Evolutionary conservation across 2,888 invertebrate genomes (phyloP), one percentile per base, ranked within the genome.

Genomic region (Crossocerus cetratus): DNA sequence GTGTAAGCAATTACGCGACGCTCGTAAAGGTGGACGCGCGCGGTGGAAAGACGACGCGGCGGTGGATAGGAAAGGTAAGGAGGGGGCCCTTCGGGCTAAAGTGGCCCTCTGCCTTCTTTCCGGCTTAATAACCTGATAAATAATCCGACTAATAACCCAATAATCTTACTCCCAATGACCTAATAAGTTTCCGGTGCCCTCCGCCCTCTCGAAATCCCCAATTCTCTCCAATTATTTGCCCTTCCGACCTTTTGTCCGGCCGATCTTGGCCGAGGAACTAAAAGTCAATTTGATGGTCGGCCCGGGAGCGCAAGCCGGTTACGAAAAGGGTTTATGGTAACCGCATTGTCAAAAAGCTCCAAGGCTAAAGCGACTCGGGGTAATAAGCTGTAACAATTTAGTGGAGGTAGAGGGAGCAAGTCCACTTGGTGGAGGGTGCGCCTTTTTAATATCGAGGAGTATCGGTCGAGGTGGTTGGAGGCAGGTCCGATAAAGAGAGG

Each of bases 331-430:
- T 70, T 58, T 22, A 53, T 49, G 49, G 22, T 62, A 23, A 62
- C 18, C 16, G 42, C 2, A 8, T 32, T 45, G 53, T 66, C 42
- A 20, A 70, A 45, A 63, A 69, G 64, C 45, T 44, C 42, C 13
- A 21, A 18, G 44, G 49, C 42, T 32, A 62, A 44, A 65, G 62
- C 32, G 60, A 61, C 54, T 65, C 44, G 61, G 44, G 61, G 53
- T 73, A 69, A 71, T 70, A 65, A 70, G 73, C 70, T 65, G 44
- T 59, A 65, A 60, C 69, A 62, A 70, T 73, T 73, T 70, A 69
- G 55, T 69, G 20, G 58, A 65, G 65, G n/a, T n/a, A n/a, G n/a
- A n/a, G n/a, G n/a, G 56, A 59, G 64, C 32, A n/a, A n/a, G n/a
- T 32, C 8, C 8, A 32, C 65, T 72, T 65, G 69, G 5, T 32